Base-by-base conservation (phyloP, 2,888 invertebrate genomes). In the Schizotus pectinicornis region DNA sequence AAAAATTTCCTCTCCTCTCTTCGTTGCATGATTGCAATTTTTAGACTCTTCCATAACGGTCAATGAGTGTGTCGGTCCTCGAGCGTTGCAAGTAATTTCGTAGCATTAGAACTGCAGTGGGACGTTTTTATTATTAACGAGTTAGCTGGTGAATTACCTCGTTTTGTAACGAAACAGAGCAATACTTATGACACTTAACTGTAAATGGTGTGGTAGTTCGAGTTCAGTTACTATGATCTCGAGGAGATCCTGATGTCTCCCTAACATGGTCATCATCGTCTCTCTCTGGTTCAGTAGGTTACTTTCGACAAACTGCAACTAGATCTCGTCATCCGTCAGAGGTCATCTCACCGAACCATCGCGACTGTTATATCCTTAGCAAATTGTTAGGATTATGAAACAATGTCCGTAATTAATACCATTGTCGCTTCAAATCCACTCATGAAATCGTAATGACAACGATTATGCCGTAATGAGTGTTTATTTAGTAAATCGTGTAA, bases 241-340 rank as follows among this genome's bases (percentile, higher is more conserved):
- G 33, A 43, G 35, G 36, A 52, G 35, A 55, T 49, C 38, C 43
- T 37, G 42, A 34, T 31, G 42, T 22, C n/a, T 41, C 36, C 35
- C 7, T 36, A 49, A 31, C 35, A 42, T 7, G 13, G 41, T 9
- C n/a, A 36, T 32, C 12, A 12, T 31, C 9, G 33, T 30, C 36
- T 35, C 22, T 30, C 22, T 47, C 38, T 50, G 50, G 56, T 50
- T 56, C 56, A 56, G 56, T 56, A 50, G 56, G 56, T 56, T 56
- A 54, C 53, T 53, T 54, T 54, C 46, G 34, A 47, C 22, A 34
- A 49, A 56, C n/a, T 56, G 56, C 49, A 56, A 43, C 34, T 41
- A 54, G 54, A 54, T 54, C 54, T 31, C 31, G 38, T 14, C 42
- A 42, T 22, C 41, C 33, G 12, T 32, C 41, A 14, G 37, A 50